Evolutionary conservation across 2,113 vertebrate genomes (phyloP).

Genomic region (Murina feae): DNA sequence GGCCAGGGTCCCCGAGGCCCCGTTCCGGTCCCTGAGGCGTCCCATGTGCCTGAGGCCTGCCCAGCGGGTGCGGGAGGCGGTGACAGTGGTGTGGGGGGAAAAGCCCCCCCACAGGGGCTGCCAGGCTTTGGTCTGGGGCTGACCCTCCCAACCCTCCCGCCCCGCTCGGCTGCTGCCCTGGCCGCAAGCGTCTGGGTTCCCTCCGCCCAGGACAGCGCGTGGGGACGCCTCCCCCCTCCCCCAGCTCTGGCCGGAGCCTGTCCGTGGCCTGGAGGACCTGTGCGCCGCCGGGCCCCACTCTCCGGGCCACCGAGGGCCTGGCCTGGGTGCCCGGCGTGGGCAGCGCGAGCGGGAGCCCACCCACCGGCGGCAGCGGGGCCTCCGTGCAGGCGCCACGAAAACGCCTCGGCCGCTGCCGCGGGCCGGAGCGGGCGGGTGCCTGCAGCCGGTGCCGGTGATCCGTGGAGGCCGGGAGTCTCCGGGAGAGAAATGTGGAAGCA

Average conservation of each 20-base stretch:
- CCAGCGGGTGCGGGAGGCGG: not conserved
- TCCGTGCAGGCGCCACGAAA: not conserved
- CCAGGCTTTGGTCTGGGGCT: fast-evolving
- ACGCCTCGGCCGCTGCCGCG: not conserved
- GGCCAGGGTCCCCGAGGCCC: fast-evolving
- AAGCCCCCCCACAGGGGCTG: not conserved
- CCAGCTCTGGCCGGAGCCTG: fast-evolving
- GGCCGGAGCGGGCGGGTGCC: constrained; percentile 46
- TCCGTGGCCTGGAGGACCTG: fast-evolving
- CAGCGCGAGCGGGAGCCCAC: constrained; percentile 4
- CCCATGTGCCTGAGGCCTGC: not conserved
- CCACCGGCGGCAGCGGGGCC: not conserved
- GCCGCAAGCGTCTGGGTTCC: not conserved
- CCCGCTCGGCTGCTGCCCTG: fast-evolving
- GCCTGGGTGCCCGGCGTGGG: not conserved
- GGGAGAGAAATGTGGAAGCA: constrained; percentile 95
- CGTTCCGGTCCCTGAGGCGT: not conserved
- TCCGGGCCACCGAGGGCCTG: not conserved
- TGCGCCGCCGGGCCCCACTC: not conserved
- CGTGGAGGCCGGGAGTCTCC: constrained; percentile 84
- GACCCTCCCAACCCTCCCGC: fast-evolving
- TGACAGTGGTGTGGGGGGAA: fast-evolving
- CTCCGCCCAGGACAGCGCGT: too few relatives aligned
- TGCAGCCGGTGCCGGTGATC: constrained; percentile 81
- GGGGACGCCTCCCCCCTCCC: fast-evolving